phyloP scores from a whole-genome alignment of 2,113 vertebrate genomes.

The Melospiza melodia region DNA sequence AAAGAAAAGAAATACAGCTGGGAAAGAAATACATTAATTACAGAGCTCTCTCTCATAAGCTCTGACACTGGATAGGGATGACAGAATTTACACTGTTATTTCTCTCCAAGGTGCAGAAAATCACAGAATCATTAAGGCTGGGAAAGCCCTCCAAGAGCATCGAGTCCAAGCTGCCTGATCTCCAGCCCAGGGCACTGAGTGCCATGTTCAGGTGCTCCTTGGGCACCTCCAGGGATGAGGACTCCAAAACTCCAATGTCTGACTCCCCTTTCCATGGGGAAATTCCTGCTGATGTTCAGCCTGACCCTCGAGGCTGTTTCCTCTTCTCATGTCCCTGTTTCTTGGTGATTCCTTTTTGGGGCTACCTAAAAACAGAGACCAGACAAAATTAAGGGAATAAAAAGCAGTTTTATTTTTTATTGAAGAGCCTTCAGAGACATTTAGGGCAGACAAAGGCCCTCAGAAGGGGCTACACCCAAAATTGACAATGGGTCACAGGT shows the following conservation, averaged over 20 bases:
- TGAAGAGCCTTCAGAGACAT: too few species aligned
- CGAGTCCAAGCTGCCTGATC: not conserved
- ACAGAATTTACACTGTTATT: not conserved
- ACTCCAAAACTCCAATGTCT: not conserved
- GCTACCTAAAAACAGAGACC: not conserved
- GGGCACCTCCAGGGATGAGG: not conserved
- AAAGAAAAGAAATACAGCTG: not conserved
- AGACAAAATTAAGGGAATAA: not conserved
- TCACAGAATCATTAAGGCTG: not conserved
- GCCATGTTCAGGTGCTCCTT: not conserved
- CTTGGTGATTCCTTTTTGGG: not conserved
- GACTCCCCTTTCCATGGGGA: fast-evolving
- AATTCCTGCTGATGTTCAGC: not conserved
- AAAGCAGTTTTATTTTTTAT: not conserved
- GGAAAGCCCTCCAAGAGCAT: not conserved
- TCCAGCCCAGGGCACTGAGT: not conserved
- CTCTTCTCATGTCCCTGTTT: not conserved
- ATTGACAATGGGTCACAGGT: not conserved
- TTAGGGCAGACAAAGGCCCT: fast-evolving
- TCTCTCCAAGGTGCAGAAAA: not conserved
- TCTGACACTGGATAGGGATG: not conserved
- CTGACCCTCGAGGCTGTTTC: fast-evolving
- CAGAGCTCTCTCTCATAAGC: not conserved
- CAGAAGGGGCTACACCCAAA: too few species aligned
- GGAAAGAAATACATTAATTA: not conserved